A percentile compares a stretch with the other conserved stretches of the same genome.
Evolutionary conservation across 2,888 invertebrate genomes (phyloP).

Genomic region (Pteria penguin): DNA sequence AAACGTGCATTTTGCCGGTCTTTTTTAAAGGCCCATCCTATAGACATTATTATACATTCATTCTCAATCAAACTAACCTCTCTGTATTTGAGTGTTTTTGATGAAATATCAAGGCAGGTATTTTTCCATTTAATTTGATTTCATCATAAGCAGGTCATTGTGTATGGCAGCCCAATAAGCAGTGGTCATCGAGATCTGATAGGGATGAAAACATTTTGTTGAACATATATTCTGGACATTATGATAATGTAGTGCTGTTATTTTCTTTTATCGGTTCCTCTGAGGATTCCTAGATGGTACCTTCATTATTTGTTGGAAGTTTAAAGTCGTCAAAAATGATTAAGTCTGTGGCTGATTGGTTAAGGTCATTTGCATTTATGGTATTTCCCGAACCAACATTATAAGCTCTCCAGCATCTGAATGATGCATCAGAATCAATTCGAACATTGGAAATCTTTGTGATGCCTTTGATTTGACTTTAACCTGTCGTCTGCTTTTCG

Average conservation of each 20-base stretch:
- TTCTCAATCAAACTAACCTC: not conserved
- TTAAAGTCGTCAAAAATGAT: not conserved
- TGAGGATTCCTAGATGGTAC: not conserved
- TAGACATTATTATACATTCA: not conserved
- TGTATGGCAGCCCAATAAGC: not conserved
- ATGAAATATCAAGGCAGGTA: not conserved
- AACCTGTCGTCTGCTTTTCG: too few species aligned
- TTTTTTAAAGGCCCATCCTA: not conserved
- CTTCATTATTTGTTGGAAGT: too few species aligned
- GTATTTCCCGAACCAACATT: not conserved
- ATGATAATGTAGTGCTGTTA: not conserved
- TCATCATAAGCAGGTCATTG: not conserved
- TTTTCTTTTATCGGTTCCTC: not conserved
- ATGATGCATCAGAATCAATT: too few species aligned
- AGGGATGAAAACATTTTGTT: not conserved
- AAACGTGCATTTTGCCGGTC: not conserved
- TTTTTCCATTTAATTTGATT: not conserved
- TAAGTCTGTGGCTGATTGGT: not conserved
- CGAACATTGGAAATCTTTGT: too few species aligned
- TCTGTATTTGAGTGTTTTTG: not conserved
- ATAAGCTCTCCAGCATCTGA: not conserved
- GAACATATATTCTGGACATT: not conserved
- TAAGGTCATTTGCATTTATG: not conserved
- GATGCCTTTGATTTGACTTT: too few species aligned
- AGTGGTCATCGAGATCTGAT: not conserved